Evolutionary conservation across 2,113 vertebrate genomes (phyloP).

Genomic region (Prolemur simus): DNA sequence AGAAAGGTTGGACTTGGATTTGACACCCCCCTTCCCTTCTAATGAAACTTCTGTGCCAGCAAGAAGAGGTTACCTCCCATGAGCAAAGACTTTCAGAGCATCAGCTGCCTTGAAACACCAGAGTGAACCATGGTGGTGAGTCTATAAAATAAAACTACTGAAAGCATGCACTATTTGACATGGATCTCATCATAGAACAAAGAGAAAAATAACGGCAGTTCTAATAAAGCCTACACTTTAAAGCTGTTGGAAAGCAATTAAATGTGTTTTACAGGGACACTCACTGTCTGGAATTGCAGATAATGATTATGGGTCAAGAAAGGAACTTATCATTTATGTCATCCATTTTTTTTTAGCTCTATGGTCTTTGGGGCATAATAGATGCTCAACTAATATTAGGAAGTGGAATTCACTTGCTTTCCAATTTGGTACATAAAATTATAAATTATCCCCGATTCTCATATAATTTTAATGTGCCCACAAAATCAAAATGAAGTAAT

Average conservation of each 20-base stretch:
- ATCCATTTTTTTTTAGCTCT: not conserved
- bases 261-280: not conserved
- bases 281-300: not conserved
- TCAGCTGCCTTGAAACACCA: no score
- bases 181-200: not conserved
- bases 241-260: not conserved
- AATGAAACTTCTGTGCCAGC: no score
- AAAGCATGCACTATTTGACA: fast-evolving
- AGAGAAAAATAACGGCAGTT: not conserved
- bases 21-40: fast-evolving
- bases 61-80: fast-evolving
- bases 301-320: not conserved
- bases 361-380: not conserved
- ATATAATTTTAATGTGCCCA: not conserved
- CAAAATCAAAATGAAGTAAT: not conserved
- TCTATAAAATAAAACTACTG: not conserved
- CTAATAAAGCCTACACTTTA: no score
- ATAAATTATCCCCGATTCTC: not conserved
- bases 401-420: not conserved
- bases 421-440: not conserved
- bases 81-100: not conserved
- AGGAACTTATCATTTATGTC: not conserved
- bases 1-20: not conserved
- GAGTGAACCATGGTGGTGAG: no score
- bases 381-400: not conserved